Evolutionary conservation across 2,113 vertebrate genomes (phyloP).

Genomic region (Corythornis vintsioides): DNA sequence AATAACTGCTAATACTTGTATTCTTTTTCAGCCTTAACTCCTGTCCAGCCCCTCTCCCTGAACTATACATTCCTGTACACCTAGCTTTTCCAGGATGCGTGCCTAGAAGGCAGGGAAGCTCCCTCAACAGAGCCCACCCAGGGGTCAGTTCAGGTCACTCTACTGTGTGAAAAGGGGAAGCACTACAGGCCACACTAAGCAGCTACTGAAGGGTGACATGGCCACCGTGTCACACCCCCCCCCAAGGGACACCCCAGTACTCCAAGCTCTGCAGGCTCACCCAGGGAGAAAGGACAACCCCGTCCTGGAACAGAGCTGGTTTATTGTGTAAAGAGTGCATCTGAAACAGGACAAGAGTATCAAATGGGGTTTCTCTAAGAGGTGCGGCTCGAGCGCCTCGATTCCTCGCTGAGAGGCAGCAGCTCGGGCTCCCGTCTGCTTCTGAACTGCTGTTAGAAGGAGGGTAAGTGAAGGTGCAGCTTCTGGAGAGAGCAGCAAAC

Average conservation of each 20-base stretch:
- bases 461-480: constrained; percentile 29
- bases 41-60: background rate
- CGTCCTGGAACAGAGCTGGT: constrained; percentile 52
- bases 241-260: background rate
- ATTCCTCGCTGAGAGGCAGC: background rate
- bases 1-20: background rate
- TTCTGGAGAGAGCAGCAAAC: constrained; percentile 9
- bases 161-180: background rate
- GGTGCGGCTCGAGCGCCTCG: background rate
- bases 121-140: too few relatives aligned
- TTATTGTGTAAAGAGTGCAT: constrained; percentile 68
- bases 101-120: too few relatives aligned
- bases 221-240: background rate
- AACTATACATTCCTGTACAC: too few relatives aligned
- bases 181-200: too few relatives aligned
- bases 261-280: too few relatives aligned
- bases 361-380: constrained; percentile 8
- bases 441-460: constrained; percentile 20
- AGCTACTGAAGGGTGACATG: background rate
- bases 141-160: too few relatives aligned
- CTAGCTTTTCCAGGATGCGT: too few relatives aligned
- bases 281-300: background rate
- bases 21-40: background rate
- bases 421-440: constrained; percentile 4
- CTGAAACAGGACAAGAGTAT: constrained; percentile 44